phyloP scores from a whole-genome alignment of 2,113 vertebrate genomes.

The Glareola pratincola region DNA sequence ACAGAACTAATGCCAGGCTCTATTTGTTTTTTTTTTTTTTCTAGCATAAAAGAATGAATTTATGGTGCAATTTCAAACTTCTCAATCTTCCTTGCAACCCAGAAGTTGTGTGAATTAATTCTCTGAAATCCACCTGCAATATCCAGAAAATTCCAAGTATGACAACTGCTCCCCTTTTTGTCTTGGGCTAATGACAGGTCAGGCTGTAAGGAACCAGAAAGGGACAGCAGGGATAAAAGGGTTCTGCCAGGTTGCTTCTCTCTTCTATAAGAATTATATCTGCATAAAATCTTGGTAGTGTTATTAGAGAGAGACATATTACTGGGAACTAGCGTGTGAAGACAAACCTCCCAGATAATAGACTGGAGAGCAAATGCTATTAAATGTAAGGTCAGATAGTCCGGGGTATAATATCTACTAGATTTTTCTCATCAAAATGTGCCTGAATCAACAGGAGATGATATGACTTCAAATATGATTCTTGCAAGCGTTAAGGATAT shows the following conservation, averaged over 20 bases:
- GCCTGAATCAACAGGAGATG: neutral
- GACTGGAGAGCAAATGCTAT: neutral
- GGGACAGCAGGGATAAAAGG: neutral
- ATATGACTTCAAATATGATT: neutral
- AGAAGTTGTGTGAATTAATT: neutral
- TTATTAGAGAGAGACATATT: neutral
- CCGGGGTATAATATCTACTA: neutral
- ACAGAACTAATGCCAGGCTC: neutral
- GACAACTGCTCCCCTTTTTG: neutral
- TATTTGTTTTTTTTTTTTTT: neutral
- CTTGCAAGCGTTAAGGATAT: neutral
- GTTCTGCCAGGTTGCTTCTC: neutral
- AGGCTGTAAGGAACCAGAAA: neutral
- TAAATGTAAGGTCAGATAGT: neutral
- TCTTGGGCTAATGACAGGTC: neutral
- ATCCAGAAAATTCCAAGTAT: neutral
- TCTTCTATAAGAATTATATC: neutral
- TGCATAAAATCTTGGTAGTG: neutral
- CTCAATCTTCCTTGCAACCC: neutral
- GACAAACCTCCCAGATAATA: neutral
- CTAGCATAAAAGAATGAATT: neutral
- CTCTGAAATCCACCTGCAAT: neutral
- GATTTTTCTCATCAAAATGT: constrained; percentile 11
- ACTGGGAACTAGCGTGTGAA: neutral
- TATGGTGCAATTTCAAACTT: neutral